These are phyloP conservation scores for Erithacus rubecula DNA, from an alignment of 2,797 vertebrate species.

Conservation along the genomic window DNA sequence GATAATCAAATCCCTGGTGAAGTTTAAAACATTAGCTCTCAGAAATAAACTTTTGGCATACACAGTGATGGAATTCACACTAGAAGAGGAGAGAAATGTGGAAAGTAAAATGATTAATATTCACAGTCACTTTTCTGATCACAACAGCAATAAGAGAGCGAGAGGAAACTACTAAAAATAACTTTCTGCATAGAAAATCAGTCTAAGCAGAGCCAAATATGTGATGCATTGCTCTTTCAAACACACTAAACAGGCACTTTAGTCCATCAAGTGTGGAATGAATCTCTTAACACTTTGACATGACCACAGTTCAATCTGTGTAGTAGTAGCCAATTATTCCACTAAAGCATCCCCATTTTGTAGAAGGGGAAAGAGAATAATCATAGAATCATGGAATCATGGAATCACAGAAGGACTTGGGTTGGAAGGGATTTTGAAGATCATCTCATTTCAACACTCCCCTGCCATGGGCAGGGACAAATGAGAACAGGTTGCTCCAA, in stretches of 20 bases:
- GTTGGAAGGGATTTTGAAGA: not conserved
- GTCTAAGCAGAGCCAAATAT: not conserved
- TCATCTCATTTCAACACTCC: not conserved
- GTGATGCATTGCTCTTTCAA: not conserved
- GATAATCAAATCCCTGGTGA: not conserved
- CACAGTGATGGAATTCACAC: not conserved
- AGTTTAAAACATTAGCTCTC: not conserved
- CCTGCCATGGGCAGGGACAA: not conserved
- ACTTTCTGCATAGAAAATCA: not conserved
- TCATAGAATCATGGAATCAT: not conserved
- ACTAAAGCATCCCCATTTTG: not conserved
- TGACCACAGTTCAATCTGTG: not conserved
- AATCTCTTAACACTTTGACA: not conserved
- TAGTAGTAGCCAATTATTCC: not conserved
- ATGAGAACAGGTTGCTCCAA: fast-evolving
- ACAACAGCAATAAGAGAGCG: not conserved
- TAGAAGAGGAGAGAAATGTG: not conserved
- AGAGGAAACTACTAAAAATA: not conserved
- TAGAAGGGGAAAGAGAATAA: not conserved
- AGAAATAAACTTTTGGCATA: not conserved
- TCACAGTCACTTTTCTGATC: not conserved
- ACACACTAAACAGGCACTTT: not conserved
- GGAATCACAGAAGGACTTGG: not conserved
- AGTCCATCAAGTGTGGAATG: not conserved
- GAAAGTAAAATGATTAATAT: not conserved